These are phyloP conservation scores for Zaprionus capensis DNA, from an alignment of 1,140 invertebrate species.

Conservation along the genomic window DNA sequence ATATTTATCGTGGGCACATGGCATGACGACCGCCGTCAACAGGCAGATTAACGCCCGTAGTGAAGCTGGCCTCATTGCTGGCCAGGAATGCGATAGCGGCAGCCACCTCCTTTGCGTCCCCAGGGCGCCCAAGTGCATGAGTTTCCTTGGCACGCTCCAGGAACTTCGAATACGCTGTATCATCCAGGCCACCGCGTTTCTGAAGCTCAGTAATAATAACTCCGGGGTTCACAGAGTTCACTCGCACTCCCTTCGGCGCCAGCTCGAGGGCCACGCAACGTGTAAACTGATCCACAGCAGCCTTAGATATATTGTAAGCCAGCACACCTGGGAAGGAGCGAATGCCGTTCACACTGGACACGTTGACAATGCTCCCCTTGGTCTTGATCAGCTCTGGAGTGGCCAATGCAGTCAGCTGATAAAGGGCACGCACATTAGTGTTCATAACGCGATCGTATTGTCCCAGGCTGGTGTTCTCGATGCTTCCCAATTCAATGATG, in stretches of 20 bases:
- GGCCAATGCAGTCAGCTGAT: constrained; percentile 93
- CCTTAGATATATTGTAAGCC: constrained; percentile 95
- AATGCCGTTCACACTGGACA: constrained; percentile 94
- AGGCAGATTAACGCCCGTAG: constrained; percentile 91
- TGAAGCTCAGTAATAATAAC: constrained; percentile 92
- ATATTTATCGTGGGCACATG: constrained; percentile 69
- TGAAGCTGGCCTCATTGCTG: constrained; percentile 91
- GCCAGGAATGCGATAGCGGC: constrained; percentile 93
- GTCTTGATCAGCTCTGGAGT: constrained; percentile 92
- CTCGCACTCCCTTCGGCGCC: constrained; percentile 91
- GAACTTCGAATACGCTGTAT: constrained; percentile 90
- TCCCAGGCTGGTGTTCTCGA: constrained; percentile 92
- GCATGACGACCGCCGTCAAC: constrained; percentile 89
- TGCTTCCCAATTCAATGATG: constrained; percentile 91
- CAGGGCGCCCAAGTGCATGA: constrained; percentile 93
- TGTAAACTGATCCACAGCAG: constrained; percentile 95
- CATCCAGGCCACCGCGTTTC: constrained; percentile 89
- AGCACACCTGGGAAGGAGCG: constrained; percentile 91
- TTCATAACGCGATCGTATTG: constrained; percentile 94
- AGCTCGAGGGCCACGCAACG: constrained; percentile 92
- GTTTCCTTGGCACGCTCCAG: constrained; percentile 90
- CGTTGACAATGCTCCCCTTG: constrained; percentile 95
- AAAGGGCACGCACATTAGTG: constrained; percentile 93
- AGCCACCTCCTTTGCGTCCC: constrained; percentile 91
- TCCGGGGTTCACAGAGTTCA: constrained; percentile 94